Percentiles rank a stretch among this genome's conserved stretches.
Conservation (phyloP, 2,888 invertebrate species). For the Phengaris arion region DNA sequence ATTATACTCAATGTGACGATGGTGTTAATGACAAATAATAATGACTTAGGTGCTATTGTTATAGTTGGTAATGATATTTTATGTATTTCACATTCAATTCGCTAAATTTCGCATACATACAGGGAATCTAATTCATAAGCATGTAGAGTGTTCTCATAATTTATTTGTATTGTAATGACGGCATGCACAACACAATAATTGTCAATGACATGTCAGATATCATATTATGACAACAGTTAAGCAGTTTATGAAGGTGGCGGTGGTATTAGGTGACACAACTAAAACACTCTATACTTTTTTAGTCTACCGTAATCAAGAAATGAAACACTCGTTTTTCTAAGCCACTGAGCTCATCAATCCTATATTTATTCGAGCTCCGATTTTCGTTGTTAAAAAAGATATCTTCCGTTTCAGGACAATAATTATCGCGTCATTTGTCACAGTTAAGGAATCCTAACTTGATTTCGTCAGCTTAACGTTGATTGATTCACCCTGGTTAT, state of each 20-base stretch:
- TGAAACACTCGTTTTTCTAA: constrained; percentile 57
- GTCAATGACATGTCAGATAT: too few species aligned
- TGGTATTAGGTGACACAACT: not conserved
- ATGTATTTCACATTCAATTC: too few species aligned
- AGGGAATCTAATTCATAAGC: too few species aligned
- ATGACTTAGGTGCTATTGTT: too few species aligned
- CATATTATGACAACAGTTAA: too few species aligned
- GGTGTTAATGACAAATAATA: too few species aligned
- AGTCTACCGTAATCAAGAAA: constrained; percentile 51
- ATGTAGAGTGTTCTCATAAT: too few species aligned
- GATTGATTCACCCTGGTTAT: constrained; percentile 65
- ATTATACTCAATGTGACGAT: not conserved
- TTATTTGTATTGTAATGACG: too few species aligned
- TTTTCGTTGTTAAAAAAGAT: constrained; percentile 50
- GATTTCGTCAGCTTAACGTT: constrained; percentile 70
- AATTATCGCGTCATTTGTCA: constrained; percentile 76
- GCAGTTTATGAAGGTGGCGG: too few species aligned
- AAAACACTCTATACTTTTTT: constrained; percentile 28
- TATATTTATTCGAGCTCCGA: constrained; percentile 61
- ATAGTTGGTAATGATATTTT: too few species aligned
- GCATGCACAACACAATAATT: too few species aligned
- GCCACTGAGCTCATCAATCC: constrained; percentile 68
- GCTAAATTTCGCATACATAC: too few species aligned
- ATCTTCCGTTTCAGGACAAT: constrained; percentile 64
- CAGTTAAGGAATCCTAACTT: constrained; percentile 55